phyloP scores from a whole-genome alignment of 35 echinoderm and acorn worm genomes.

The Amphiura filiformis region DNA sequence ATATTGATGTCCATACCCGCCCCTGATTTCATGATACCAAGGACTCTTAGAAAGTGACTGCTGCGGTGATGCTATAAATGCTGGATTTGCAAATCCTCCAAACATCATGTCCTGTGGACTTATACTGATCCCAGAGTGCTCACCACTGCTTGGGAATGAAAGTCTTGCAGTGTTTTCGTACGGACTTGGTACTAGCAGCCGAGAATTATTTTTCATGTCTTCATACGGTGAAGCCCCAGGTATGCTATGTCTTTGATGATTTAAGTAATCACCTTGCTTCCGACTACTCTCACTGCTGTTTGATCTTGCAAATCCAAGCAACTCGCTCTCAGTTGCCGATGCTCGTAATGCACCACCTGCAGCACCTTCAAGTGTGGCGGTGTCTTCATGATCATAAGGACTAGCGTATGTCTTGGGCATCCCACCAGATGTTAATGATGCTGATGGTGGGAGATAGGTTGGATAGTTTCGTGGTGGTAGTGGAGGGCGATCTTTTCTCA shows the following conservation, averaged over 20 bases:
- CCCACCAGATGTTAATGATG: background rate
- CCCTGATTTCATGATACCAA: background rate
- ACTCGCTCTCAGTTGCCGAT: background rate
- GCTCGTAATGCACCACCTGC: background rate
- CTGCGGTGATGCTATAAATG: background rate
- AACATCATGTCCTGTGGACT: background rate
- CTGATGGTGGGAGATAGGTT: background rate
- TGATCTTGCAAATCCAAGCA: background rate
- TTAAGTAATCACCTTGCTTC: background rate
- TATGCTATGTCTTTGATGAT: background rate
- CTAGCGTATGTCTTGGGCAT: background rate
- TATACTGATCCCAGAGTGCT: background rate
- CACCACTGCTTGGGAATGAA: background rate
- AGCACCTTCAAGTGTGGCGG: background rate
- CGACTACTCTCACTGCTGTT: background rate
- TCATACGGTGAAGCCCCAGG: background rate
- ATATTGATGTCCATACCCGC: background rate
- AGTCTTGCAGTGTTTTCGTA: background rate
- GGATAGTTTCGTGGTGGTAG: background rate
- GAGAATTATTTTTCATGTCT: background rate
- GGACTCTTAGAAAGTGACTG: background rate
- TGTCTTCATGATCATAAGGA: background rate
- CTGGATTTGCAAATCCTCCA: background rate
- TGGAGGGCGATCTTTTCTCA: background rate
- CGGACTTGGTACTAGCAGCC: background rate